These are phyloP conservation scores for Asarcornis scutulata DNA, from an alignment of 2,113 vertebrate genomes.

Conservation along the genomic window DNA sequence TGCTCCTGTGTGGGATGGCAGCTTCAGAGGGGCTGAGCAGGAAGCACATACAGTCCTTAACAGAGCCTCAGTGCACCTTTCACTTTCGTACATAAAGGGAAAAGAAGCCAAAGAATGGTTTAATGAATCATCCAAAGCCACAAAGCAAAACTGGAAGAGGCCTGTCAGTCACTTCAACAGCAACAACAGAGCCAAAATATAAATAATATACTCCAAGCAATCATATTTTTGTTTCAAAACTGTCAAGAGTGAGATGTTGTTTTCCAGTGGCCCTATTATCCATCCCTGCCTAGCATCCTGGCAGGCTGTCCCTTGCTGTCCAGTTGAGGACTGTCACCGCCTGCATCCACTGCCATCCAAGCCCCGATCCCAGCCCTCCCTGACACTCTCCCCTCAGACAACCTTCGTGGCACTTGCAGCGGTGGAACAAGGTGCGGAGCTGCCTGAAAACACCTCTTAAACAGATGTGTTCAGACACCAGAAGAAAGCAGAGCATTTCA, in stretches of 20 bases:
- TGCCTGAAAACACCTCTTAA: background rate
- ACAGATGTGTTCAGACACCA: background rate
- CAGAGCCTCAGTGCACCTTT: background rate
- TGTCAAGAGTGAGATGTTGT: background rate
- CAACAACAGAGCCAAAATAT: background rate
- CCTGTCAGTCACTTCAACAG: background rate
- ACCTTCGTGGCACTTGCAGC: background rate
- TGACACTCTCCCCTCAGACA: background rate
- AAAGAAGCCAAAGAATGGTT: background rate
- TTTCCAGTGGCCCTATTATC: background rate
- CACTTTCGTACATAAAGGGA: background rate
- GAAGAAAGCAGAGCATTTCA: background rate
- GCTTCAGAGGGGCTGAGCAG: background rate
- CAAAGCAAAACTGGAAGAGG: background rate
- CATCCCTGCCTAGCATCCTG: background rate
- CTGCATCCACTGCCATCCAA: fast-evolving
- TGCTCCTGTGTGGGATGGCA: background rate
- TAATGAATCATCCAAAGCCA: background rate
- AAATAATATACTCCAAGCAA: background rate
- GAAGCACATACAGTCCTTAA: background rate
- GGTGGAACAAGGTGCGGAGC: background rate
- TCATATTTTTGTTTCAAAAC: background rate
- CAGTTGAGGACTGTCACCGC: background rate
- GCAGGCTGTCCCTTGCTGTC: background rate
- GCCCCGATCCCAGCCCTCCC: background rate